A percentile compares a stretch with the other conserved stretches of the same genome.
phyloP scores from a whole-genome alignment of 2,113 vertebrate species.

The Tupaia chinensis region DNA sequence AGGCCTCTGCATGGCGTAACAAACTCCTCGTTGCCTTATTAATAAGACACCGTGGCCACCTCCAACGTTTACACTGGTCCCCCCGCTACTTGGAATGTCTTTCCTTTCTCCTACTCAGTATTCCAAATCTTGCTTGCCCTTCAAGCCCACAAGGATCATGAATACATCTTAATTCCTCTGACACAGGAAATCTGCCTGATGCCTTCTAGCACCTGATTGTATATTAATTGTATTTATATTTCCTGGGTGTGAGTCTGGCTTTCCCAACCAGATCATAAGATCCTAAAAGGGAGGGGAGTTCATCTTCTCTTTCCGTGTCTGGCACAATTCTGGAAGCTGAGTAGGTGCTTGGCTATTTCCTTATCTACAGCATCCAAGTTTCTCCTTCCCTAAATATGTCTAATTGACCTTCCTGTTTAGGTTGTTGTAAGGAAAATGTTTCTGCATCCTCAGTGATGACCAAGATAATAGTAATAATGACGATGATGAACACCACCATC shows the following conservation, averaged over 20 bases:
- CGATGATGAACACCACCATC: neutral
- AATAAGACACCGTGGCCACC: neutral
- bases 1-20: neutral
- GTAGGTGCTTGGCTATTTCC: neutral
- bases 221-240: neutral
- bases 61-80: neutral
- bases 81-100: neutral
- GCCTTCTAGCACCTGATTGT: neutral
- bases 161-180: neutral
- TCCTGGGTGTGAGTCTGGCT: neutral
- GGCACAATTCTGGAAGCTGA: neutral
- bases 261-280: neutral
- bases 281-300: neutral
- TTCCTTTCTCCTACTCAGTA: neutral
- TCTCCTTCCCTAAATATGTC: neutral
- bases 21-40: neutral
- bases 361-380: neutral
- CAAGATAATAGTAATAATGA: neutral
- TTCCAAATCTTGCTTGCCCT: neutral
- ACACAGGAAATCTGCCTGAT: neutral
- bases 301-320: neutral
- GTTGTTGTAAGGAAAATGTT: neutral
- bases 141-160: neutral
- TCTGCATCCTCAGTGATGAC: neutral
- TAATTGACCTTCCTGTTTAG: neutral